phyloP scores from a whole-genome alignment of 2,888 invertebrate genomes.

The Bimastos eiseni region DNA sequence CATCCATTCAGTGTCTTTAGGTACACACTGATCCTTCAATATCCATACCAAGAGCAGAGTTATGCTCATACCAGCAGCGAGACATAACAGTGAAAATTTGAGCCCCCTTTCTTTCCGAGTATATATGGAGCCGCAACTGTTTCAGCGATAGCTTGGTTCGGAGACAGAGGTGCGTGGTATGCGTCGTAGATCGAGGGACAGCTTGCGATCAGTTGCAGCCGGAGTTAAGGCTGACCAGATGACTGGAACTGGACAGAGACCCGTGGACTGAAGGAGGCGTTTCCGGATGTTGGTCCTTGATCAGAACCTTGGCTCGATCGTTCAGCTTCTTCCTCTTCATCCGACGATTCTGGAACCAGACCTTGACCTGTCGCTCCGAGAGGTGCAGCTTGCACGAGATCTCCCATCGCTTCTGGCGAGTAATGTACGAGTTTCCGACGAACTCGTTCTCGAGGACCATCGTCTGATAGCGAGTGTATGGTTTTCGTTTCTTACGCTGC shows the following conservation, averaged over 20 bases:
- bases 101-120: not conserved
- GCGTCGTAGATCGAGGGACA: not conserved
- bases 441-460: conserved; percentile 97
- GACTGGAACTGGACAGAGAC: conserved; percentile 3
- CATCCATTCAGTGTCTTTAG: not conserved
- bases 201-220: conserved; percentile 15
- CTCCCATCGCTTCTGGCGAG: conserved; percentile 98
- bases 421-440: conserved; percentile 96
- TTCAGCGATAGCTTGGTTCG: not conserved
- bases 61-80: not conserved
- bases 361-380: too few relatives aligned
- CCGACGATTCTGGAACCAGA: conserved; percentile 98
- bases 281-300: conserved; percentile 41
- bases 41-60: not conserved
- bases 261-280: not conserved
- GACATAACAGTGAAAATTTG: not conserved
- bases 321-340: conserved; percentile 94
- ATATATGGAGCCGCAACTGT: not conserved
- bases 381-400: conserved; percentile 91
- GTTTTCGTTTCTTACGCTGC: conserved; percentile 89
- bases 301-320: conserved; percentile 57
- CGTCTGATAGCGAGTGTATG: conserved; percentile 96
- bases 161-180: not conserved
- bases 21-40: not conserved
- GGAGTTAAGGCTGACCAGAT: conserved; percentile 13